These are phyloP conservation scores for Piscicola geometra DNA, from an alignment of 2,888 invertebrate species.

Conservation along the genomic window DNA sequence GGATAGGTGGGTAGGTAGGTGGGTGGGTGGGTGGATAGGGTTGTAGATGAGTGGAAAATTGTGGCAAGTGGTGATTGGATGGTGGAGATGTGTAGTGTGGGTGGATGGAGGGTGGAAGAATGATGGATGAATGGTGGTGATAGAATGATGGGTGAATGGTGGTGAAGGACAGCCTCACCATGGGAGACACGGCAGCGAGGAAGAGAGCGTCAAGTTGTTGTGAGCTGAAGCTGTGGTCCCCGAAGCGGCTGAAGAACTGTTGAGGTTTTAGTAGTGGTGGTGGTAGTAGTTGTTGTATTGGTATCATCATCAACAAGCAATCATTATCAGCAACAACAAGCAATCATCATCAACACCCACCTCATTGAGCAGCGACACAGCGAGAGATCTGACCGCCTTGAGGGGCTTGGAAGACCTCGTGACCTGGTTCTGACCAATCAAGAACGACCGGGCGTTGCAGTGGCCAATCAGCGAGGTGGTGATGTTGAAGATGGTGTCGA, in stretches of 20 bases:
- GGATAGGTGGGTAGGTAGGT: too few species aligned
- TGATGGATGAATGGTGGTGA: too few species aligned
- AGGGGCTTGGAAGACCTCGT: constrained; percentile 11
- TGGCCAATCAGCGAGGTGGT: constrained; percentile 60
- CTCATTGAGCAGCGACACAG: constrained; percentile 47
- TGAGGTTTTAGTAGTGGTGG: too few species aligned
- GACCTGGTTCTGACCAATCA: background rate
- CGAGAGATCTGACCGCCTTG: constrained; percentile 19
- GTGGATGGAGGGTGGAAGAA: background rate
- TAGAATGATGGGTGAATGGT: background rate
- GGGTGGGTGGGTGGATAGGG: too few species aligned
- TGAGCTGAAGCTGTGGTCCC: constrained; percentile 68
- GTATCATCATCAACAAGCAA: background rate
- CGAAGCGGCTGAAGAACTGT: constrained; percentile 75
- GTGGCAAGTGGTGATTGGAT: too few species aligned
- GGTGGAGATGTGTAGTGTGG: too few species aligned
- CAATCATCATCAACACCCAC: constrained; percentile 41
- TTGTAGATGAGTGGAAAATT: too few species aligned
- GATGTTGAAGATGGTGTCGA: constrained; percentile 63
- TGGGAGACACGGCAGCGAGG: constrained; percentile 74
- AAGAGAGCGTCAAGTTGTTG: constrained; percentile 72
- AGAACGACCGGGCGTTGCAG: background rate
- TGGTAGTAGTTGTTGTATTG: background rate
- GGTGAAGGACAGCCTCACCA: constrained; percentile 56
- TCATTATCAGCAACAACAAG: background rate